A percentile compares a stretch with the other conserved stretches of the same genome.
These are phyloP conservation scores for Catalaphyllia jardinei DNA, from an alignment of 64 coral and sea anemone species.

Conservation along the genomic window DNA sequence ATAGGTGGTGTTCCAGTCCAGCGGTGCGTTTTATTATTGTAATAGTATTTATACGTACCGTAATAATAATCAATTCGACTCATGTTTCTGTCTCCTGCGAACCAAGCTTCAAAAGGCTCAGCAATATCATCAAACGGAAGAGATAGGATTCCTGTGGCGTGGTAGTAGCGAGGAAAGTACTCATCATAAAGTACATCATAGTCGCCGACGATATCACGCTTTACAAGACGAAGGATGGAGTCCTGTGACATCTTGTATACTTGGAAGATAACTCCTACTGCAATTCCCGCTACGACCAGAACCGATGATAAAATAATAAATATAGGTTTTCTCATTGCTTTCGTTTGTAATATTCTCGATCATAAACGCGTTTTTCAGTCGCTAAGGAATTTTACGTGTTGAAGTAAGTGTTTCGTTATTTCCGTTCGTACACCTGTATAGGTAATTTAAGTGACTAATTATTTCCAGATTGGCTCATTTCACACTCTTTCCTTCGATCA, in stretches of 20 bases:
- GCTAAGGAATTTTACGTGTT: neutral
- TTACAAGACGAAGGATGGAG: slow-evolving; percentile 4
- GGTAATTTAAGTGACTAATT: neutral
- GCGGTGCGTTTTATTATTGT: neutral
- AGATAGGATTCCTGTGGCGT: slow-evolving; percentile 64
- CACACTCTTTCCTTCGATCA: neutral
- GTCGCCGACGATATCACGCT: slow-evolving; percentile 63
- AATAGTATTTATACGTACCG: slow-evolving; percentile 41
- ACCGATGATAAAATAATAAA: neutral
- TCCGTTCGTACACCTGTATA: neutral
- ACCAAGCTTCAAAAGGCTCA: slow-evolving; percentile 94
- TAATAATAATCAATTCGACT: slow-evolving; percentile 95
- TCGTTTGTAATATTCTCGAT: neutral
- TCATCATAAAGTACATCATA: slow-evolving; percentile 56
- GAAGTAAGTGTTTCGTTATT: neutral
- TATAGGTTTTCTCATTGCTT: neutral
- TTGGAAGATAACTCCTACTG: slow-evolving; percentile 1
- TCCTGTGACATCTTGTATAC: slow-evolving; percentile 5
- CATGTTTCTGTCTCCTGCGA: slow-evolving; percentile 81
- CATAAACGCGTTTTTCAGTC: neutral
- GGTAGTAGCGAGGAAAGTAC: slow-evolving; percentile 74
- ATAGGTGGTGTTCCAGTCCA: neutral
- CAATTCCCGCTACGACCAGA: neutral
- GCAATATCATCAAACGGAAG: slow-evolving; percentile 86
- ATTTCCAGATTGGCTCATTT: neutral